phyloP scores from a whole-genome alignment of 2,113 vertebrate species.

The Eleginops maclovinus region DNA sequence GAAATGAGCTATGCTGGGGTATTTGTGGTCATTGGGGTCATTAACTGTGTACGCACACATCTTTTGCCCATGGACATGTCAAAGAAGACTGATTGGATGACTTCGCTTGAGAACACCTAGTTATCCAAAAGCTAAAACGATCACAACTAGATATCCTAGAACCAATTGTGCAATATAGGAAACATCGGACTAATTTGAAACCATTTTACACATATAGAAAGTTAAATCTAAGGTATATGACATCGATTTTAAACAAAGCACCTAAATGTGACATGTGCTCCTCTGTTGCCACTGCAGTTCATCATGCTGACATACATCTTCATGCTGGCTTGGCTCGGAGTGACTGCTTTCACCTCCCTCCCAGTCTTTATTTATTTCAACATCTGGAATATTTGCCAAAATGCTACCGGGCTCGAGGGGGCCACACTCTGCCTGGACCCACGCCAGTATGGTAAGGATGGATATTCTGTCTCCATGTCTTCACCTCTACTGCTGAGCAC shows the following conservation, averaged over 20 bases:
- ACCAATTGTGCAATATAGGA: neutral
- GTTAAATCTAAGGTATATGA: neutral
- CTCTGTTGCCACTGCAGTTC: conserved; percentile 85
- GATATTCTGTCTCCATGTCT: neutral
- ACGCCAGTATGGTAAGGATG: conserved; percentile 92
- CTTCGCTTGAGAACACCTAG: neutral
- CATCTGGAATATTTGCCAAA: conserved; percentile 98
- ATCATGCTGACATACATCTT: conserved; percentile 99
- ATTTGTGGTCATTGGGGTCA: conserved; percentile 43
- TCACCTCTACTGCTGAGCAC: neutral
- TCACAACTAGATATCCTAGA: neutral
- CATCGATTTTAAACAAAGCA: neutral
- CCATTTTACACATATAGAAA: neutral
- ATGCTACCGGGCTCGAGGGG: conserved; percentile 91
- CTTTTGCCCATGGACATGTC: conserved; percentile 7
- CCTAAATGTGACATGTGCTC: neutral
- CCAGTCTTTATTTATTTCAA: conserved; percentile 99
- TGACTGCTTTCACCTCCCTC: conserved; percentile 96
- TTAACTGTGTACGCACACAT: conserved; percentile 28
- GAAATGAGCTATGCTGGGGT: conserved; percentile 25
- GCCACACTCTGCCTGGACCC: conserved; percentile 94
- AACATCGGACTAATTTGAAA: neutral
- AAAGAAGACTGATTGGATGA: neutral
- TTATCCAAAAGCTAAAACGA: neutral
- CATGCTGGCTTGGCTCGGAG: conserved; percentile 99